These are phyloP conservation scores for Copidosoma aretas DNA, from an alignment of 2,888 invertebrate species.

Conservation along the genomic window DNA sequence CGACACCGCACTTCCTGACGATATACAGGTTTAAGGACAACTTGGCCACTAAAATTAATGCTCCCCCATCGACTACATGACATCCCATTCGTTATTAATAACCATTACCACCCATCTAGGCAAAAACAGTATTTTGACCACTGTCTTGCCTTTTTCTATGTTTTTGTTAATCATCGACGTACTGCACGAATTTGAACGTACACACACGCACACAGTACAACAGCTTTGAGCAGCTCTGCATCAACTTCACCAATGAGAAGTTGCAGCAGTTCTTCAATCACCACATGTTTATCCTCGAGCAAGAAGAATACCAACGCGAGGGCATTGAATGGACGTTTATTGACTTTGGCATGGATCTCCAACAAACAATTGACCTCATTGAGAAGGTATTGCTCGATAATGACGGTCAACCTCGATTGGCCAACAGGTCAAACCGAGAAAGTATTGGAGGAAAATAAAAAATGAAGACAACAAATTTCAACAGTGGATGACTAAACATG, in stretches of 20 bases:
- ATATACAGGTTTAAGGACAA: conserved; percentile 28
- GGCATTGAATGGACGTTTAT: conserved; percentile 80
- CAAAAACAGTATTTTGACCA: conserved; percentile 55
- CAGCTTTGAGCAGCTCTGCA: conserved; percentile 80
- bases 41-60: conserved; percentile 17
- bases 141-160: conserved; percentile 54
- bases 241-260: conserved; percentile 82
- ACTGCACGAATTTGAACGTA: conserved; percentile 48
- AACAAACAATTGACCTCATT: conserved; percentile 81
- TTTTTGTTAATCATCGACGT: conserved; percentile 49
- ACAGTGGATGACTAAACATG: conserved; percentile 10
- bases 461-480: conserved; percentile 20
- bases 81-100: conserved; percentile 8
- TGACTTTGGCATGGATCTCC: conserved; percentile 82
- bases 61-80: too few relatives aligned
- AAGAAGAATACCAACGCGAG: conserved; percentile 78
- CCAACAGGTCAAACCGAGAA: too few relatives aligned
- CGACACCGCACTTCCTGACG: conserved; percentile 17
- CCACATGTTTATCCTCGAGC: conserved; percentile 81
- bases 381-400: conserved; percentile 71
- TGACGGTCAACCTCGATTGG: conserved; percentile 36
- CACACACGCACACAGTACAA: conserved; percentile 64
- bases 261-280: conserved; percentile 83
- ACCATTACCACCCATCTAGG: conserved; percentile 23
- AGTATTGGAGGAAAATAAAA: conserved; percentile 3